Conservation (phyloP, 2,888 invertebrate genomes). For the Neocrepidodera transversa region DNA sequence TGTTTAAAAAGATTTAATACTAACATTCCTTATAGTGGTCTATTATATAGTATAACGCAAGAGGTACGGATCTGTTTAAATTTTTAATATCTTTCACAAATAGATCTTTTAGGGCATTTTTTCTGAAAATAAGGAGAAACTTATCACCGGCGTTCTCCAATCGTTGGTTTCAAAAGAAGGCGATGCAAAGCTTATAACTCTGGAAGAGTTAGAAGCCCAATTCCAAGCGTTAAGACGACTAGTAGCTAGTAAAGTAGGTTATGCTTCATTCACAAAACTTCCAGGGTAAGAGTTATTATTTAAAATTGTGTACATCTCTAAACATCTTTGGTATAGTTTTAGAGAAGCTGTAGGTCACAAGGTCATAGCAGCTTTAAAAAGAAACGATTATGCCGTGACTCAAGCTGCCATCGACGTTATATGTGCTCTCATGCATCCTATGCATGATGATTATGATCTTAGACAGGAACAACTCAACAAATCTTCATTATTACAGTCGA, state of each 20-base stretch:
- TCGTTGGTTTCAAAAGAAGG: conserved; percentile 78
- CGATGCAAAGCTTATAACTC: conserved; percentile 68
- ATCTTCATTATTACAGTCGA: conserved; percentile 89
- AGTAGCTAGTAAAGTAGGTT: conserved; percentile 97
- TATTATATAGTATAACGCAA: conserved; percentile 94
- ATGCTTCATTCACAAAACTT: conserved; percentile 91
- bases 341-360: conserved; percentile 93
- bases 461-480: conserved; percentile 98
- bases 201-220: conserved; percentile 87
- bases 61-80: conserved; percentile 74
- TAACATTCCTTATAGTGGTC: conserved; percentile 96
- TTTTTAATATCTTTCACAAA: neutral
- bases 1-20: conserved; percentile 95
- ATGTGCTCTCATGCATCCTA: conserved; percentile 98
- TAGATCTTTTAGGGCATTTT: conserved; percentile 86
- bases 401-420: conserved; percentile 98
- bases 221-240: conserved; percentile 93
- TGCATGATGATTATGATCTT: conserved; percentile 95
- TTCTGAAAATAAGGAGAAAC: conserved; percentile 97
- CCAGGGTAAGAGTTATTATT: conserved; percentile 69
- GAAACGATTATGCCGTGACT: conserved; percentile 88
- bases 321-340: conserved; percentile 67
- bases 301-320: no score
- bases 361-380: conserved; percentile 87
- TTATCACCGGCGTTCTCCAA: conserved; percentile 90